phyloP scores from a whole-genome alignment of 2,797 vertebrate genomes.

The Galago senegalensis region DNA sequence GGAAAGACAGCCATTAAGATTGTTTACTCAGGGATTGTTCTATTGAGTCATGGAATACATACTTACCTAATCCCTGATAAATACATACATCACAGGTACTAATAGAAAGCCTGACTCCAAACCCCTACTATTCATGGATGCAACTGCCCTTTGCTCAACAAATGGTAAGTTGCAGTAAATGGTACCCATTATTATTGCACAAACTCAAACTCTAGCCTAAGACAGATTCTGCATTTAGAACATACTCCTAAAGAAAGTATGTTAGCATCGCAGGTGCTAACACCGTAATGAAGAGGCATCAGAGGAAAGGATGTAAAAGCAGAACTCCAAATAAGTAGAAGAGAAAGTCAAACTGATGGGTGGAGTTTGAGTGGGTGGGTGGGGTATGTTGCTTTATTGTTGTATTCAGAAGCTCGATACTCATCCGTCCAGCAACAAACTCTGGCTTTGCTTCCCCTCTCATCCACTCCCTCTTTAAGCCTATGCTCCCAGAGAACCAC shows the following conservation, averaged over 20 bases:
- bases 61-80: neutral
- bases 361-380: rapidly evolving
- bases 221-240: neutral
- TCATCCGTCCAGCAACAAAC: neutral
- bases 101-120: neutral
- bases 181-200: neutral
- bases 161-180: conserved; percentile 12
- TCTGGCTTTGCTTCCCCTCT: neutral
- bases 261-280: neutral
- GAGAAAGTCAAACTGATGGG: neutral
- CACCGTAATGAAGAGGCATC: neutral
- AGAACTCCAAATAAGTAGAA: neutral
- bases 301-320: neutral
- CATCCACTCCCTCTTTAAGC: neutral
- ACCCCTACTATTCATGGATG: neutral
- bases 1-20: neutral
- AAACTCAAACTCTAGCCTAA: conserved; percentile 27
- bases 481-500: neutral
- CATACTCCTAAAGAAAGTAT: conserved; percentile 23
- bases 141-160: neutral
- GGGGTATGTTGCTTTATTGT: neutral
- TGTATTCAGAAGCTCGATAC: conserved; percentile 2
- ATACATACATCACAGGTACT: neutral
- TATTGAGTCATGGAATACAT: neutral
- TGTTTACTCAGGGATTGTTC: neutral